Percentiles rank a stretch among this genome's conserved stretches.
Conservation (phyloP, 2,797 vertebrate species). For the Amniataba percoides region DNA sequence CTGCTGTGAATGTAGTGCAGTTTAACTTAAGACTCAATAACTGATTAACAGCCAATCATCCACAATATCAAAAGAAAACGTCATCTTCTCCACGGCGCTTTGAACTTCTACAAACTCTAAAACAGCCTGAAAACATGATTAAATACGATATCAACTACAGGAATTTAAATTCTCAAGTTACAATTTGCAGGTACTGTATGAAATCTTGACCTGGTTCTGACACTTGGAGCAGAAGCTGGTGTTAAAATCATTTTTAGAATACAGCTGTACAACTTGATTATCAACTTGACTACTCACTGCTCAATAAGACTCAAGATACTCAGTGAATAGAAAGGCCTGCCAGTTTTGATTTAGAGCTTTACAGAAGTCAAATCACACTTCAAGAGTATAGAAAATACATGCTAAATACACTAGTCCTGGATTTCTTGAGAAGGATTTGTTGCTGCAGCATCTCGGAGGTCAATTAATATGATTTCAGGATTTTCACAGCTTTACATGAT, state of each 20-base stretch:
- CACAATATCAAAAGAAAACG: slow-evolving; percentile 26
- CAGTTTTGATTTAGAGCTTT: slow-evolving; percentile 56
- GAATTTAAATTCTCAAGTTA: slow-evolving; percentile 33
- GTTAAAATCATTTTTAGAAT: slow-evolving; percentile 69
- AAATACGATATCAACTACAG: slow-evolving; percentile 14
- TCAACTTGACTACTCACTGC: slow-evolving; percentile 15
- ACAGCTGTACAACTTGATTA: slow-evolving; percentile 31
- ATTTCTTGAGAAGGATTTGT: slow-evolving; percentile 37
- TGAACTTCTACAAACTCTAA: slow-evolving; percentile 1
- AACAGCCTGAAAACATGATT: slow-evolving; percentile 24
- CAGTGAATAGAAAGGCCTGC: slow-evolving; percentile 52
- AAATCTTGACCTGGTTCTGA: slow-evolving; percentile 42
- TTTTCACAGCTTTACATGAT: slow-evolving; percentile 52
- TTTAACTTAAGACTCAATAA: slow-evolving; percentile 11
- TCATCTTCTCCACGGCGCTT: slow-evolving; percentile 11
- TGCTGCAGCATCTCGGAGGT: slow-evolving; percentile 55
- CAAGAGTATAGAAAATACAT: slow-evolving; percentile 76
- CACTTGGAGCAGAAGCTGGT: slow-evolving; percentile 73
- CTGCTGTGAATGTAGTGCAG: slow-evolving; percentile 23
- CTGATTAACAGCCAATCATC: slow-evolving; percentile 10
- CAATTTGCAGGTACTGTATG: slow-evolving; percentile 35
- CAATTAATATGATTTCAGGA: slow-evolving; percentile 28
- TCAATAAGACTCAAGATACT: slow-evolving; percentile 34
- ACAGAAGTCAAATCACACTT: slow-evolving; percentile 59
- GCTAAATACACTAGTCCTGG: slow-evolving; percentile 35